A percentile compares a stretch with the other conserved stretches of the same genome.
phyloP scores from a whole-genome alignment of 2,113 vertebrate genomes.

The Smithornis capensis region DNA sequence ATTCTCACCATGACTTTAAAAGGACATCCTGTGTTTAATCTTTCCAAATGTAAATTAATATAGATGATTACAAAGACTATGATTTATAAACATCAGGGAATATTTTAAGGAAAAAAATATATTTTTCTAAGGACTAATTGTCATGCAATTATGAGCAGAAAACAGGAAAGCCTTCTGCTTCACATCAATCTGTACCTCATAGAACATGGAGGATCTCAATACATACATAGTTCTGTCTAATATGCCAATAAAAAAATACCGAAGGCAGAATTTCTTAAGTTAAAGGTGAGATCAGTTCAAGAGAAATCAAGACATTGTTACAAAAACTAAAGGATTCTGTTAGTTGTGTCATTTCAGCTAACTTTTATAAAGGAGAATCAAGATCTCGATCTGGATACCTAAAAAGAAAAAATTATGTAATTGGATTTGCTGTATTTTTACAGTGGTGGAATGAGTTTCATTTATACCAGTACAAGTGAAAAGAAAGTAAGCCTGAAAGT shows the following conservation, averaged over 20 bases:
- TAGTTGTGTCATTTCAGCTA: background rate
- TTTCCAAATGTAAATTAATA: background rate
- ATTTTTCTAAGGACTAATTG: background rate
- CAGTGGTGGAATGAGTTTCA: background rate
- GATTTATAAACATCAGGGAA: background rate
- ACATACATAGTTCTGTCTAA: background rate
- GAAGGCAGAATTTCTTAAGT: background rate
- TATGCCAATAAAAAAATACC: background rate
- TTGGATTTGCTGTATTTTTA: background rate
- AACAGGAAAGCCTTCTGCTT: background rate
- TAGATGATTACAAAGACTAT: background rate
- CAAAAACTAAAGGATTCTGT: background rate
- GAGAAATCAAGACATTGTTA: background rate
- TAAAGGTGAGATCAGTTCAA: background rate
- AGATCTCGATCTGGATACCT: background rate
- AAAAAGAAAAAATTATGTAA: background rate
- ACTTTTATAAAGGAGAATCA: background rate
- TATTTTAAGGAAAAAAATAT: background rate
- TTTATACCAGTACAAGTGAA: background rate
- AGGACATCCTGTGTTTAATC: background rate
- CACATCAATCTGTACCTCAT: background rate
- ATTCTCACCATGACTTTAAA: background rate
- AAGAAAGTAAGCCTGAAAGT: background rate
- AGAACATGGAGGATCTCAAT: background rate
- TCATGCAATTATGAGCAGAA: background rate